These are phyloP conservation scores for Zoanthus gigantus DNA, from an alignment of 92 coral and sea anemone species.

Conservation along the genomic window DNA sequence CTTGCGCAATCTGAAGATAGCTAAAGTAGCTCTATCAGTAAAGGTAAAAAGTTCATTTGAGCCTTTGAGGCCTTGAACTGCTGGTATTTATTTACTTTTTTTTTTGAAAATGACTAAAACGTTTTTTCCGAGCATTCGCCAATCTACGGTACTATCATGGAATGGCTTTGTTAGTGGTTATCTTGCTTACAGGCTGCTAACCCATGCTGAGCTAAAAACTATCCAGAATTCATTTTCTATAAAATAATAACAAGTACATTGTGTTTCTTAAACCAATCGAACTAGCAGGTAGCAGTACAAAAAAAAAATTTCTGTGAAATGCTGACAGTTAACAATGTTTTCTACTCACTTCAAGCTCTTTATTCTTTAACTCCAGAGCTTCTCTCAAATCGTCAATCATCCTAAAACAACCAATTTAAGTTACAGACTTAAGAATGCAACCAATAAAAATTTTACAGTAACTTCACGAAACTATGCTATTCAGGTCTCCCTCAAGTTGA, in stretches of 20 bases:
- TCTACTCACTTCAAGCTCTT: slow-evolving; percentile 19
- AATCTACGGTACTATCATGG: no score
- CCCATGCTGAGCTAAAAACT: no score
- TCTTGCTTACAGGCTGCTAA: no score
- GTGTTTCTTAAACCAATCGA: not conserved
- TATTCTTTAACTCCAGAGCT: slow-evolving; percentile 33
- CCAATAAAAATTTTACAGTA: not conserved
- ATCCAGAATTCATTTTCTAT: no score
- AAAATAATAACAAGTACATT: not conserved
- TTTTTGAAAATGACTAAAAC: no score
- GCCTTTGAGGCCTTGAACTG: no score
- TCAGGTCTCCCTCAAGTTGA: not conserved
- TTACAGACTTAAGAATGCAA: not conserved
- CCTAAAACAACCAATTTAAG: not conserved
- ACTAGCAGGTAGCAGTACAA: no score
- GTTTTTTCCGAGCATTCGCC: no score
- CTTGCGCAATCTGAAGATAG: no score
- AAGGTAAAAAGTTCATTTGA: no score
- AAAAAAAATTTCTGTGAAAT: not conserved
- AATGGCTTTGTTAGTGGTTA: no score
- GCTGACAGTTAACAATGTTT: not conserved
- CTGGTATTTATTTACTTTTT: not conserved
- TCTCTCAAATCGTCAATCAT: slow-evolving; percentile 42
- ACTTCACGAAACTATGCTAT: not conserved
- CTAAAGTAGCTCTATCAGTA: no score